A percentile compares a stretch with the other conserved stretches of the same genome.
phyloP scores from a whole-genome alignment of 2,113 vertebrate species.

The Plecotus auritus region DNA sequence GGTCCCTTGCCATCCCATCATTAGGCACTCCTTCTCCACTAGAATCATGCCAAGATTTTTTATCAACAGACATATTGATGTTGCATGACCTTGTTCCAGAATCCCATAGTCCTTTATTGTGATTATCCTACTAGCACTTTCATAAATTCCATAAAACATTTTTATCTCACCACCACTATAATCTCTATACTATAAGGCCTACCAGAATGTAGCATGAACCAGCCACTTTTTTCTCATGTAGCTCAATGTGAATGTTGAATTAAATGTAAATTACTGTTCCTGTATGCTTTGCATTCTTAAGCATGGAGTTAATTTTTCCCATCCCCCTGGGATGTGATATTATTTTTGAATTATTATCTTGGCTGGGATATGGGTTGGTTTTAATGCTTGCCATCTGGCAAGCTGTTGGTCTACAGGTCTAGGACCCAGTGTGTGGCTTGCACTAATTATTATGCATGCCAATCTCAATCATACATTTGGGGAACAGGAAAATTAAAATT shows the following conservation, averaged over 20 bases:
- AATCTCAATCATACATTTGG: not conserved
- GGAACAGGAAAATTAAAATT: not conserved
- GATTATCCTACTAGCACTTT: not conserved
- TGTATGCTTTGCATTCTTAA: not conserved
- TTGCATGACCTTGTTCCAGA: not conserved
- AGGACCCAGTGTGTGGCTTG: not conserved
- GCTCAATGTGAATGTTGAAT: not conserved
- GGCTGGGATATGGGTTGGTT: not conserved
- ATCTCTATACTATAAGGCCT: not conserved
- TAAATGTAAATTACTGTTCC: not conserved
- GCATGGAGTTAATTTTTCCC: not conserved
- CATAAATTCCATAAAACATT: not conserved
- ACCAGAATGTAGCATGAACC: not conserved
- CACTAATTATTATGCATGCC: not conserved
- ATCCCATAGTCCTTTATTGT: not conserved
- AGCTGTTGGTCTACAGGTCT: not conserved
- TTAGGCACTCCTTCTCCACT: not conserved
- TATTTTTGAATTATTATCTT: not conserved
- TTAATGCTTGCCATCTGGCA: not conserved
- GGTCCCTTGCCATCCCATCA: not conserved
- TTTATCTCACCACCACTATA: not conserved
- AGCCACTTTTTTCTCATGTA: not conserved
- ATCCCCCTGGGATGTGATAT: not conserved
- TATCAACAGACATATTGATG: not conserved
- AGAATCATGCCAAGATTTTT: not conserved